Evolutionary conservation across 2,888 invertebrate genomes (phyloP).

Genomic region (Dolomedes plantarius): DNA sequence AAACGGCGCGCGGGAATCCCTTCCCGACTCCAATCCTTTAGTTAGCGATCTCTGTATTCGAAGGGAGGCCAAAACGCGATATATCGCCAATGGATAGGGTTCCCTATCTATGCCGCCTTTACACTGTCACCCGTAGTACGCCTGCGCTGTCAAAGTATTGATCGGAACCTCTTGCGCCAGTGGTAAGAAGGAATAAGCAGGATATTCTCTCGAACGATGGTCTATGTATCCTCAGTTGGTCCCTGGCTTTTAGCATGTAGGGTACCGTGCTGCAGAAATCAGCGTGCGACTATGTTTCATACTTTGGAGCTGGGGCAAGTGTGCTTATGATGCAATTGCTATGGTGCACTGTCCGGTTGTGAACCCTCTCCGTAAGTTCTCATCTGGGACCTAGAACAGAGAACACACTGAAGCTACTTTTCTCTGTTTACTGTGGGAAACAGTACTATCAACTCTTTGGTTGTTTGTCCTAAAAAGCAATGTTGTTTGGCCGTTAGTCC

Average conservation of each 20-base stretch:
- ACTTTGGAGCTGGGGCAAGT: conserved; percentile 20
- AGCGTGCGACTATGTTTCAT: conserved; percentile 27
- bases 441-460: conserved; percentile 20
- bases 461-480: conserved; percentile 14
- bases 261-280: not conserved
- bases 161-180: conserved; percentile 40
- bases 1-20: not conserved
- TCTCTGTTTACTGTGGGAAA: not conserved
- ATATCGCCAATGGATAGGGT: conserved; percentile 22
- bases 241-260: conserved; percentile 51
- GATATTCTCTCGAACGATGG: conserved; percentile 37
- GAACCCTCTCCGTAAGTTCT: not conserved
- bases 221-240: conserved; percentile 43
- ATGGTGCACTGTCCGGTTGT: conserved; percentile 22
- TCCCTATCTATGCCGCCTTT: conserved; percentile 26
- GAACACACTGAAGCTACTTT: not conserved
- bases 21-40: not conserved
- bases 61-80: conserved; percentile 1
- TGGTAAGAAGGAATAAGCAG: conserved; percentile 37
- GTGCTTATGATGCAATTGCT: conserved; percentile 40
- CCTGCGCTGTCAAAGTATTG: conserved; percentile 45
- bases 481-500: conserved; percentile 24
- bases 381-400: not conserved
- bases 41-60: not conserved
- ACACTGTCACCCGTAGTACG: conserved; percentile 37